These are phyloP conservation scores for Sinosuthora webbiana DNA, from an alignment of 2,113 vertebrate species.

Conservation along the genomic window DNA sequence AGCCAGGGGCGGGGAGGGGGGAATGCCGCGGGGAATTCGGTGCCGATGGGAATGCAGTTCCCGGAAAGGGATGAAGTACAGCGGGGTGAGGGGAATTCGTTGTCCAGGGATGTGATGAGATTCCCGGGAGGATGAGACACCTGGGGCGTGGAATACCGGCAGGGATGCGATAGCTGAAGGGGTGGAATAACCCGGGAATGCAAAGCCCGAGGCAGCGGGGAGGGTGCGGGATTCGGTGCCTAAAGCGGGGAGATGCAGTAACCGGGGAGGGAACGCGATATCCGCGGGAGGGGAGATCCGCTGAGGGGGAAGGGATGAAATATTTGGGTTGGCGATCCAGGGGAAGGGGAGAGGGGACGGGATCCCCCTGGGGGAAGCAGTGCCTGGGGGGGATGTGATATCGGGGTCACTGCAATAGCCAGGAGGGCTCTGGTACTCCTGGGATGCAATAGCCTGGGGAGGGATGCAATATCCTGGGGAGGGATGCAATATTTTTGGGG, in stretches of 20 bases:
- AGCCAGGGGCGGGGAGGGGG: background rate
- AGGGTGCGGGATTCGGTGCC: background rate
- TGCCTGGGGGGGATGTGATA: too few species aligned
- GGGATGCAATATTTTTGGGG: too few species aligned
- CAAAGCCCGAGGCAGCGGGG: background rate
- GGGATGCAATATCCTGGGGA: background rate
- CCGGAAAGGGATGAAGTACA: background rate
- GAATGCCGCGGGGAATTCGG: background rate
- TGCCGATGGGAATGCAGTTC: too few species aligned
- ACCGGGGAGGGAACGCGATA: accelerated
- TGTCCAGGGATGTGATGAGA: background rate
- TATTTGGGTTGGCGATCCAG: background rate
- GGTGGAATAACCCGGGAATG: background rate
- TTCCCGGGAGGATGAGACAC: background rate
- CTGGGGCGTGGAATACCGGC: background rate
- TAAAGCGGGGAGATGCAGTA: too few species aligned
- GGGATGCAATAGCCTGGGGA: background rate
- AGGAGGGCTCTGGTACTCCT: background rate
- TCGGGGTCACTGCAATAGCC: background rate
- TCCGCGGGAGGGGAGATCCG: background rate
- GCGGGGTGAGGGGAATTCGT: too few species aligned
- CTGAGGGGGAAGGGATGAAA: background rate
- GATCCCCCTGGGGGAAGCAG: background rate
- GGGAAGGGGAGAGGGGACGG: background rate
- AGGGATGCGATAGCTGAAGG: background rate